Base-by-base conservation (phyloP, 2,797 vertebrate genomes). In the Anas georgica region DNA sequence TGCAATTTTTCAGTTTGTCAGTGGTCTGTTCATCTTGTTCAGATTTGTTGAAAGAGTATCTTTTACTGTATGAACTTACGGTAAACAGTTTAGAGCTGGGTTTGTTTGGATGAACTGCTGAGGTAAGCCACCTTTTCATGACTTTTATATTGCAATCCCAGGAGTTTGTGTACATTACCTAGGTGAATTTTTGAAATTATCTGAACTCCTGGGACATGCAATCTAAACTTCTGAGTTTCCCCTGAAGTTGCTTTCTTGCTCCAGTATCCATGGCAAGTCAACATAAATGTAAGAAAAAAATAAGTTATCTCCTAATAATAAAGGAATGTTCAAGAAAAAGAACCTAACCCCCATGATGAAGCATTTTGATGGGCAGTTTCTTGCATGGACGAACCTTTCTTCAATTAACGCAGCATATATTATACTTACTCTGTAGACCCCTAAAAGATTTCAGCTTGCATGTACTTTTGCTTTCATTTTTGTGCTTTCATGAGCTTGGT, bases 91-190 rank as follows among this genome's bases (percentile, higher is more conserved):
- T 69, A 89, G 76, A 91, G 13, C 43, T 69, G 48, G 58, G 17
- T 79, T 95, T 25, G 25, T 81, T 90, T 39, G 67, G 63, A 70
- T 88, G 58, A 81, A 59, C 62, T 92, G 45, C 55, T 87, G 69
- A 66, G 52, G 67, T 88, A 93, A 94, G 91, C 56, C 14, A 58
- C 86, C 84, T 89, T 74, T 79, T n/a, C 83, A 39, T 87, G n/a
- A 59, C 62, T 60, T 70, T 72, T n/a, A 8, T 66, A 58, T 67
- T 58, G 20, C 62, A 54, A 0, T 64, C 21, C 54, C 21, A 58
- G 75, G 75, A 83, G 62, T 87, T 82, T 45, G 37, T 67, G 76
- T 58, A 37, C 0, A 6, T 39, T 84, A 20, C 10, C 45, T 67
- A n/a, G 8, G 25, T 74, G 68, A 88, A 68, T 93, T 74, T 94